A percentile compares a stretch with the other conserved stretches of the same genome.
Evolutionary conservation across 64 coral and sea anemone genomes (phyloP).

Genomic region (Stylophora pistillata): DNA sequence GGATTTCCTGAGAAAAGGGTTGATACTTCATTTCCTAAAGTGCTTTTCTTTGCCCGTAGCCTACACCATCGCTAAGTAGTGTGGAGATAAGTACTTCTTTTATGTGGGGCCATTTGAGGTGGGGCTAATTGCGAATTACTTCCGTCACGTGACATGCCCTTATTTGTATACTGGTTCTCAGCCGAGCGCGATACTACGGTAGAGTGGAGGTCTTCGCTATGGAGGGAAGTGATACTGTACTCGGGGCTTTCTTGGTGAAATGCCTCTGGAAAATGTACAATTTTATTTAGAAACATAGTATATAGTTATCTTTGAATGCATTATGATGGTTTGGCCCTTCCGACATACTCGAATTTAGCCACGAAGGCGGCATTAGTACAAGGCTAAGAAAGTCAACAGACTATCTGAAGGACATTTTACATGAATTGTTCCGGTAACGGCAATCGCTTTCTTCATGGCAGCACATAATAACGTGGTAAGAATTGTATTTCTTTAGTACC

Average conservation of each 20-base stretch:
- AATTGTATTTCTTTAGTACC: not conserved
- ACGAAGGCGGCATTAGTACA: not conserved
- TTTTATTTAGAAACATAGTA: conserved; percentile 45
- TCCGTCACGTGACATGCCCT: conserved; percentile 23
- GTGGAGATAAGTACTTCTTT: not conserved
- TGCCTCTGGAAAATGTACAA: conserved; percentile 21
- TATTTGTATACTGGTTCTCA: conserved; percentile 51
- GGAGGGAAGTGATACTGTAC: not conserved
- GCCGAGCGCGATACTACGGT: conserved; percentile 59
- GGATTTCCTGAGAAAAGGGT: too few relatives aligned
- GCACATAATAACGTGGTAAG: conserved; percentile 43
- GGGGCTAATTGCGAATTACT: not conserved
- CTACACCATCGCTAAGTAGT: not conserved
- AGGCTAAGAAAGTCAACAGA: conserved; percentile 3
- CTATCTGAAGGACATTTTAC: conserved; percentile 17
- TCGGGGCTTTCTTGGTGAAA: conserved; percentile 28
- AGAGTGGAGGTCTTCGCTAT: conserved; percentile 70
- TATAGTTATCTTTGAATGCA: not conserved
- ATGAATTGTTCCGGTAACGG: conserved; percentile 33
- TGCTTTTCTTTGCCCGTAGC: too few relatives aligned
- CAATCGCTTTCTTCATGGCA: conserved; percentile 23
- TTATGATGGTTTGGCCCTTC: not conserved
- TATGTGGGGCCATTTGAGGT: not conserved
- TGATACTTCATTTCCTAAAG: too few relatives aligned
- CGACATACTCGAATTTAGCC: not conserved